A percentile compares a stretch with the other conserved stretches of the same genome.
Evolutionary conservation across 2,797 vertebrate species (phyloP).

Genomic region (Onychomys arenicola): DNA sequence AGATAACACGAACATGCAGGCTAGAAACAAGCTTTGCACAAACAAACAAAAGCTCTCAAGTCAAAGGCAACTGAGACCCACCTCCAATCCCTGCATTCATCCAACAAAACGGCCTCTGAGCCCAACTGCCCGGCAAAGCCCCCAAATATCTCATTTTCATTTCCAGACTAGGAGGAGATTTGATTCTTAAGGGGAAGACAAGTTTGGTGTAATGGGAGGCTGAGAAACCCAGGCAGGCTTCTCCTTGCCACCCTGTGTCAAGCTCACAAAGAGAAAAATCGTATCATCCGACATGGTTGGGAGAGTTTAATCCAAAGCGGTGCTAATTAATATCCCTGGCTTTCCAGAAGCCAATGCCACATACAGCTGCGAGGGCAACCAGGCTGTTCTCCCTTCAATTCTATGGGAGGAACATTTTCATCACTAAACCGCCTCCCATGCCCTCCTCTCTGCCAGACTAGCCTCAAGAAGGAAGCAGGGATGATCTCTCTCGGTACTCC

Average conservation of each 20-base stretch:
- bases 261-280: conserved; percentile 82
- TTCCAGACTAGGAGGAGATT: conserved; percentile 52
- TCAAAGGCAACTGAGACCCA: conserved; percentile 27
- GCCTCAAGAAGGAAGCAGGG: neutral
- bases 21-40: conserved; percentile 49
- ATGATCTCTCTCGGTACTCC: conserved; percentile 68
- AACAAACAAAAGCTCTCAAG: conserved; percentile 70
- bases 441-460: neutral
- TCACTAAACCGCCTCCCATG: conserved; percentile 72
- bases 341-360: conserved; percentile 77
- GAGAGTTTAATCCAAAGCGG: conserved; percentile 86
- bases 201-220: conserved; percentile 67
- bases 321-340: conserved; percentile 86
- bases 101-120: neutral
- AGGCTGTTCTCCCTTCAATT: conserved; percentile 77
- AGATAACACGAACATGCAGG: conserved; percentile 53
- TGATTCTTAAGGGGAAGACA: conserved; percentile 70
- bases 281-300: conserved; percentile 84
- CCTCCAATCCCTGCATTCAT: neutral
- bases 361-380: conserved; percentile 72
- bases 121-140: conserved; percentile 28
- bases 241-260: conserved; percentile 74
- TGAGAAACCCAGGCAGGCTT: conserved; percentile 44
- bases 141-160: conserved; percentile 56
- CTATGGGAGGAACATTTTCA: conserved; percentile 83